A percentile compares a stretch with the other conserved stretches of the same genome.
phyloP scores from a whole-genome alignment of 1,140 invertebrate species.

The Gonatopus flavifemur region DNA sequence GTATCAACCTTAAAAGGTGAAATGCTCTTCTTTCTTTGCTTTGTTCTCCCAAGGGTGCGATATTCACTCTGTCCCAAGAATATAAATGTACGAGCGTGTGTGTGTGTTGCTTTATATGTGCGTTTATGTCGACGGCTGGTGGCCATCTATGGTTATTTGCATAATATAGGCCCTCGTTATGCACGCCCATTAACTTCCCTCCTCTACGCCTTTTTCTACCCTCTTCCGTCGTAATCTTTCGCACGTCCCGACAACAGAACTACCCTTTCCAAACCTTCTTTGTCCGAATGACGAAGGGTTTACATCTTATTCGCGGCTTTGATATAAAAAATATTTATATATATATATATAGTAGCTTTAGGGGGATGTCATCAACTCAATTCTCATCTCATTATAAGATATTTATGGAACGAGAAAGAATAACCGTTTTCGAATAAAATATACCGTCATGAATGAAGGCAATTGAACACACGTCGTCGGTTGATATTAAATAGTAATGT shows the following conservation, averaged over 20 bases:
- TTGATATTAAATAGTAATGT: too few species aligned
- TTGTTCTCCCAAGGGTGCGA: constrained; percentile 27
- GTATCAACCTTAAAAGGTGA: too few species aligned
- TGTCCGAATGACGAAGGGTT: constrained; percentile 26
- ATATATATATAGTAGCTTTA: too few species aligned
- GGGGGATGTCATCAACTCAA: too few species aligned
- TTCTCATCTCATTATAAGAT: too few species aligned
- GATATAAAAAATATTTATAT: constrained; percentile 38
- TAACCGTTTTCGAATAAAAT: too few species aligned
- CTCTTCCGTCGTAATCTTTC: constrained; percentile 11
- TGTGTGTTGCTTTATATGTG: too few species aligned
- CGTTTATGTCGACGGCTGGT: constrained; percentile 38
- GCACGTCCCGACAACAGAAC: not conserved
- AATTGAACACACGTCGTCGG: too few species aligned
- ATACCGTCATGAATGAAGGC: too few species aligned
- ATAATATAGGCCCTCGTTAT: constrained; percentile 54
- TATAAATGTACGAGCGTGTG: constrained; percentile 27
- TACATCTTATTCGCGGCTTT: constrained; percentile 21
- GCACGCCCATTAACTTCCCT: constrained; percentile 46
- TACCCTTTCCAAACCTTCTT: constrained; percentile 21
- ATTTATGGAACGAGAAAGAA: too few species aligned
- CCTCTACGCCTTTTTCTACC: constrained; percentile 16
- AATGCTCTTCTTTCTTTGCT: not conserved
- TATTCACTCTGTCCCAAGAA: too few species aligned
- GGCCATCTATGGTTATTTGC: constrained; percentile 45